Conservation (phyloP, 1,140 invertebrate genomes). For the roundworm (Caenorhabditis elegans) region DNA sequence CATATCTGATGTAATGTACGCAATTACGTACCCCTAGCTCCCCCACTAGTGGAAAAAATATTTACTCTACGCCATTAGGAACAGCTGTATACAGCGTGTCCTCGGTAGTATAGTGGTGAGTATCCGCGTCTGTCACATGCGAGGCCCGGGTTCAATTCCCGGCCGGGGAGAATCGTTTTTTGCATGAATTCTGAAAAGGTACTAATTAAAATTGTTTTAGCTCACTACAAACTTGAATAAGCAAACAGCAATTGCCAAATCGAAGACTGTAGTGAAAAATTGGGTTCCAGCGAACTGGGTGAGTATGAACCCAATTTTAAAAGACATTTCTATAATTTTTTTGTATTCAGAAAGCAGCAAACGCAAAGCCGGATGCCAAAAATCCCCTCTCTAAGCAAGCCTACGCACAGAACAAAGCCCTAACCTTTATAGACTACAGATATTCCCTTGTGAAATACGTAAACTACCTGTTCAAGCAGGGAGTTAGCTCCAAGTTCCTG, state of each 20-base stretch:
- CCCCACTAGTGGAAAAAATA: no score
- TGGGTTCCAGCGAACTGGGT: constrained; percentile 5
- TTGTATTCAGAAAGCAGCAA: background rate
- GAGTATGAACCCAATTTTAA: no score
- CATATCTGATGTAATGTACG: no score
- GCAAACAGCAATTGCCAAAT: background rate
- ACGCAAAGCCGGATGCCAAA: background rate
- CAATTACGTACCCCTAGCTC: no score
- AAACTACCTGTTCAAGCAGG: background rate
- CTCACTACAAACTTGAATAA: background rate
- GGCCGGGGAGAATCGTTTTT: constrained; percentile 51
- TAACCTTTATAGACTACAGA: constrained; percentile 5
- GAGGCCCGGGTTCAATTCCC: constrained; percentile 61
- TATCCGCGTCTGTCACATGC: constrained; percentile 58
- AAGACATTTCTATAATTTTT: no score
- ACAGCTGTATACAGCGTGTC: background rate
- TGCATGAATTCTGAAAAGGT: background rate
- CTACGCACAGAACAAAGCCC: background rate
- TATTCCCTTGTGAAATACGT: background rate
- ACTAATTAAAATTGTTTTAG: no score
- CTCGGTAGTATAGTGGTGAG: constrained; percentile 59
- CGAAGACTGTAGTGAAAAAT: background rate
- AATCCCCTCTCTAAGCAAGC: background rate
- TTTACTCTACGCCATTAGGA: no score
- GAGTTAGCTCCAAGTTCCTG: background rate